Evolutionary conservation across 35 echinoderm and acorn worm genomes (phyloP).

Genomic region (Lytechinus variegatus): DNA sequence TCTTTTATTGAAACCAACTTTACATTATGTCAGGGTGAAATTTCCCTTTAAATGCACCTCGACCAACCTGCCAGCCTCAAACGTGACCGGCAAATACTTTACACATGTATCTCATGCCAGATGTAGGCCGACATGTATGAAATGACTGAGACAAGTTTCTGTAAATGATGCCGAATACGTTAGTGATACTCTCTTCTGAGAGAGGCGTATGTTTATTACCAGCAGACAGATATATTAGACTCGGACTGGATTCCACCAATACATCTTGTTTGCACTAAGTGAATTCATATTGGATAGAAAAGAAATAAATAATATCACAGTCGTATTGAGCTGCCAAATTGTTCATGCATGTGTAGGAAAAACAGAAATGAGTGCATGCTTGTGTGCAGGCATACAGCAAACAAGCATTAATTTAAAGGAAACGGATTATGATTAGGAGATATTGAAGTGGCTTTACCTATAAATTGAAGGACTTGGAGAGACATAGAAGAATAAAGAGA

Average conservation of each 20-base stretch:
- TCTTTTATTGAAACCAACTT: too few species aligned
- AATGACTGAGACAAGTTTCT: background rate
- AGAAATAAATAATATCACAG: constrained; percentile 5
- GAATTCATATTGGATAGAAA: background rate
- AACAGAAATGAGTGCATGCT: background rate
- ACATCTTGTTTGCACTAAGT: background rate
- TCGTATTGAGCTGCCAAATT: background rate
- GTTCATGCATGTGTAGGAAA: background rate
- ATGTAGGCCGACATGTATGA: background rate
- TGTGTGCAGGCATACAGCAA: background rate
- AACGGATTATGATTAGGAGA: constrained; percentile 11
- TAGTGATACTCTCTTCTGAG: background rate
- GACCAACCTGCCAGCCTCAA: background rate
- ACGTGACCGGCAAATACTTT: constrained; percentile 2
- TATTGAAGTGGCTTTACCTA: background rate
- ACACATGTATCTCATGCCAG: background rate
- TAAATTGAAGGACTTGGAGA: background rate
- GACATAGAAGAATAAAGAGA: background rate
- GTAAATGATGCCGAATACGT: background rate
- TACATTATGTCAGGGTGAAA: too few species aligned
- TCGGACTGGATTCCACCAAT: background rate
- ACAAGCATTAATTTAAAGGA: background rate
- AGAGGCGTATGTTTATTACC: background rate
- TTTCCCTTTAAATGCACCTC: background rate
- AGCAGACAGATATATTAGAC: background rate